Percentiles rank a stretch among this genome's conserved stretches.
Conservation (phyloP, 2,888 invertebrate genomes). For the Xestia xanthographa region DNA sequence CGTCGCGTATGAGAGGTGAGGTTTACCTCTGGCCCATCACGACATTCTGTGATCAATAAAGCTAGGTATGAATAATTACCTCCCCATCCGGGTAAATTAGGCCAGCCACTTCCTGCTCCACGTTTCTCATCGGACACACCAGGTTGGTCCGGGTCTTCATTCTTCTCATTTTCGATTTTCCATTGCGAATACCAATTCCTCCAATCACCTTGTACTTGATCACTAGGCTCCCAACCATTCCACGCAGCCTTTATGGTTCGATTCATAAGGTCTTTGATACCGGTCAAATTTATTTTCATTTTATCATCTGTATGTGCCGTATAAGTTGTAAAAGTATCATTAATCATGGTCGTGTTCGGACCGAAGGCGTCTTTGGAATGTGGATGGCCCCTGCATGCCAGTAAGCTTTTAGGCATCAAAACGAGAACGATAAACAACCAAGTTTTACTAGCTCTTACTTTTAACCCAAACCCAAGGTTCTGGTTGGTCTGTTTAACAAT, state of each 20-base stretch:
- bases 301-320: no score
- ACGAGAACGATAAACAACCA: neutral
- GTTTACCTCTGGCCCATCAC: neutral
- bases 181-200: neutral
- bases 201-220: neutral
- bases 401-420: neutral
- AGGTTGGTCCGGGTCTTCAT: no score
- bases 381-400: constrained; percentile 27
- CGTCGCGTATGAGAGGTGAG: no score
- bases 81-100: constrained; percentile 1
- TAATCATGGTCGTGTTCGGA: no score
- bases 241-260: neutral
- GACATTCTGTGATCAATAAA: neutral
- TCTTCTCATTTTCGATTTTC: neutral
- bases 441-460: neutral
- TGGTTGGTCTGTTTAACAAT: neutral
- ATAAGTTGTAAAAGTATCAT: no score
- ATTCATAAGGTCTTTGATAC: neutral
- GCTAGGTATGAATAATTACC: constrained; percentile 16
- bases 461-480: neutral
- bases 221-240: constrained; percentile 8
- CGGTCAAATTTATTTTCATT: neutral
- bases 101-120: constrained; percentile 28
- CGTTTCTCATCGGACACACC: neutral
- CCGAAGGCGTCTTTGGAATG: no score